Conservation (phyloP, 1,140 invertebrate genomes). For the Drosophila serrata region DNA sequence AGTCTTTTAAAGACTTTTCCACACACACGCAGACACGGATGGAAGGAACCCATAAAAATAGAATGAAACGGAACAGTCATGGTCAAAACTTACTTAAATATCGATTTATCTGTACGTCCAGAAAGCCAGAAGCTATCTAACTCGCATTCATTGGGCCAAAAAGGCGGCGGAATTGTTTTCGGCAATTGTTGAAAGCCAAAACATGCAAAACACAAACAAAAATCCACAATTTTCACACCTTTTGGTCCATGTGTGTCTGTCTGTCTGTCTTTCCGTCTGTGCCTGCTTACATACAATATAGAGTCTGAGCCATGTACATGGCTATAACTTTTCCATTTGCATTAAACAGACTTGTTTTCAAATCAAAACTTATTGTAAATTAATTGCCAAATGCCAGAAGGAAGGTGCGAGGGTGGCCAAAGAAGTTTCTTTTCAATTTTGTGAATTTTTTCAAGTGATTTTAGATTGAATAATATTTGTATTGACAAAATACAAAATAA, state of each 20-base stretch:
- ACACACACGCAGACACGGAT: constrained; percentile 1
- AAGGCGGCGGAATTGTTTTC: constrained; percentile 62
- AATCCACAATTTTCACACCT: constrained; percentile 67
- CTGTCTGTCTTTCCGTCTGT: too few species aligned
- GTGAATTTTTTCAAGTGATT: background rate
- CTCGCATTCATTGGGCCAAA: constrained; percentile 31
- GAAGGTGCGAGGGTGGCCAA: constrained; percentile 6
- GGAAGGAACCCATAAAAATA: constrained; percentile 48
- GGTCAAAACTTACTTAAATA: constrained; percentile 75
- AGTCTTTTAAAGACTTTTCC: constrained; percentile 63
- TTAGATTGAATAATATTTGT: background rate
- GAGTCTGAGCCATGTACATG: constrained; percentile 23
- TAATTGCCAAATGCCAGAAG: constrained; percentile 19
- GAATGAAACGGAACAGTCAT: constrained; percentile 64
- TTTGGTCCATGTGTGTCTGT: constrained; percentile 37
- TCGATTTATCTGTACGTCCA: constrained; percentile 65
- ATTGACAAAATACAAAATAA: background rate
- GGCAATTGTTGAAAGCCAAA: constrained; percentile 70
- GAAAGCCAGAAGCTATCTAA: constrained; percentile 40
- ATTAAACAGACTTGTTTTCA: constrained; percentile 28
- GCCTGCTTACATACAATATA: constrained; percentile 36
- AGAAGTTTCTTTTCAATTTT: background rate
- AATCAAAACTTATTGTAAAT: constrained; percentile 41
- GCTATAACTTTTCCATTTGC: constrained; percentile 44
- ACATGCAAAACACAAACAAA: constrained; percentile 63